Evolutionary conservation across 1,140 invertebrate genomes (phyloP), one percentile per base, ranked within the genome.

Genomic region (Drosophila littoralis): DNA sequence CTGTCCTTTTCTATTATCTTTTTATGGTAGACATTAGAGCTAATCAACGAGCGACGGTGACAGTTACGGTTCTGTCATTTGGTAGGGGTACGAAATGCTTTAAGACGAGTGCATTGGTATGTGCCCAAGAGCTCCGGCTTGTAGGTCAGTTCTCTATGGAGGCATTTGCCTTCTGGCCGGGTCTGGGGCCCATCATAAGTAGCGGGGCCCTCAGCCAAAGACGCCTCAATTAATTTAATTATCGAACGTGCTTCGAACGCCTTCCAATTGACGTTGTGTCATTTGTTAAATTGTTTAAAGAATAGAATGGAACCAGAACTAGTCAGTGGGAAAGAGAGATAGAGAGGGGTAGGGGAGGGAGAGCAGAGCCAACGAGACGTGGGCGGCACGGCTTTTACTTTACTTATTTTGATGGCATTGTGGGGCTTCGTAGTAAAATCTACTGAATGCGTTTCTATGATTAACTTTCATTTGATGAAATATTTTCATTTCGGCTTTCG

Each of bases 381-480:
- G 67, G 59, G 51, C 59, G 66, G 50, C 72, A 61, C 54, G 36
- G 61, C 61, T 63, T 70, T 63, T 50, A 43, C 55, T 67, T 73
- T 73, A 61, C 33, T 75, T 75, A 75, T 75, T 70, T 75, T 75
- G 66, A 64, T 64, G 46, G 43, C 45, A 35, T 70, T 70, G 72
- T 48, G 50, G 42, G 72, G 72, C 72, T 75, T 75, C 72, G 13
- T 28, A 58, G 66, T 51, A 70, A 70, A 75, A 75, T 75, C 66
- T 63, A 75, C 52, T 75, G 72, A 75, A 75, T 75, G 72, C 72
- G 51, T 75, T 70, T 75, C 72, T 59, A 75, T 75, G 72, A 75
- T 75, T 75, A 75, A 75, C 66, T 70, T 75, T 64, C 52, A 70
- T 75, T 70, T 70, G 67, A 75, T 75, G 58, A 75, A 75, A 70